phyloP scores from a whole-genome alignment of 2,888 invertebrate genomes.

The Heliconius hortense region DNA sequence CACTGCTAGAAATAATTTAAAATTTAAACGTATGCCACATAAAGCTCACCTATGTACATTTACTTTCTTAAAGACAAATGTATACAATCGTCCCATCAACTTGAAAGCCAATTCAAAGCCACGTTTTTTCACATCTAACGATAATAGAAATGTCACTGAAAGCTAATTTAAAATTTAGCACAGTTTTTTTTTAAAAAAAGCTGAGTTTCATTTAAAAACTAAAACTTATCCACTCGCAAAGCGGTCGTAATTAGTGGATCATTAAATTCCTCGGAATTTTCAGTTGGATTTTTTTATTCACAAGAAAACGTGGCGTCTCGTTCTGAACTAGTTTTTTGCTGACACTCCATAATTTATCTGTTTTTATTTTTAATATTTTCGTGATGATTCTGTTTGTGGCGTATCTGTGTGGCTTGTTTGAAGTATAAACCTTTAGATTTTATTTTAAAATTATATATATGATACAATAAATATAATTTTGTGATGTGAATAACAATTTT shows the following conservation, averaged over 20 bases:
- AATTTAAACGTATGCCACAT: slow-evolving; percentile 6
- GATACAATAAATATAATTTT: background rate
- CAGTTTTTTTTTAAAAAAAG: slow-evolving; percentile 12
- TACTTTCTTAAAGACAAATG: background rate
- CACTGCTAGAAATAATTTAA: slow-evolving; percentile 3
- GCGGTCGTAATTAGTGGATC: slow-evolving; percentile 40
- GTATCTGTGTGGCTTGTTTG: background rate
- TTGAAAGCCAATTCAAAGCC: background rate
- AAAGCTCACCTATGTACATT: background rate
- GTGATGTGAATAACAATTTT: background rate
- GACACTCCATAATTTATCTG: slow-evolving; percentile 15
- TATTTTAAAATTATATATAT: background rate
- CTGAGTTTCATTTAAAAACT: slow-evolving; percentile 25
- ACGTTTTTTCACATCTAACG: background rate
- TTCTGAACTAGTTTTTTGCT: slow-evolving; percentile 24
- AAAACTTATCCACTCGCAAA: slow-evolving; percentile 33
- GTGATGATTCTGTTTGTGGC: background rate
- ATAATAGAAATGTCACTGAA: slow-evolving; percentile 15
- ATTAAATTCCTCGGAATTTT: slow-evolving; percentile 39
- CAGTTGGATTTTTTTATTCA: slow-evolving; percentile 29
- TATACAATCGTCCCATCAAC: background rate
- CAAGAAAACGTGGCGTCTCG: slow-evolving; percentile 32
- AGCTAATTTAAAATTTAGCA: slow-evolving; percentile 26
- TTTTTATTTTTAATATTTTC: slow-evolving; percentile 22
- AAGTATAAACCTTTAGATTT: background rate